phyloP scores from a whole-genome alignment of 2,797 vertebrate genomes.

The Siniperca scherzeri region DNA sequence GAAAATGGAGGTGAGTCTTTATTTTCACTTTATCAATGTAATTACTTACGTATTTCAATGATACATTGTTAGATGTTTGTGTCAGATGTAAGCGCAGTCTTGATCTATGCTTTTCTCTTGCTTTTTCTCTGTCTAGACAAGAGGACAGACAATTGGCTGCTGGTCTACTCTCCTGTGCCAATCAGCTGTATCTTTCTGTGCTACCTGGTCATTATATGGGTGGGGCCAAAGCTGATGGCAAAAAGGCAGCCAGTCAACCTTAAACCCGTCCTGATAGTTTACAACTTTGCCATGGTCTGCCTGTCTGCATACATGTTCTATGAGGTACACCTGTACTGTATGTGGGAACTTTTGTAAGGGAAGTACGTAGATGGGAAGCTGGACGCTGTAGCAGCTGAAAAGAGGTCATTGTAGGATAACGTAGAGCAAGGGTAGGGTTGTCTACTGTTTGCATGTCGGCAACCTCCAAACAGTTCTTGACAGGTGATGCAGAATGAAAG shows the following conservation, averaged over 20 bases:
- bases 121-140: conserved; percentile 74
- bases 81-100: neutral
- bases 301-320: conserved; percentile 85
- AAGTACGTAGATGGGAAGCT: neutral
- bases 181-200: conserved; percentile 75
- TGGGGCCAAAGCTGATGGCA: conserved; percentile 73
- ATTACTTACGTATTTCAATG: neutral
- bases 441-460: neutral
- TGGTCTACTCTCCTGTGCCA: conserved; percentile 81
- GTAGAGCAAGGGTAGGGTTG: neutral
- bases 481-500: too few species aligned
- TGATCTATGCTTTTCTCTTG: neutral
- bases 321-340: conserved; percentile 76
- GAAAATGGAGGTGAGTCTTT: conserved; percentile 78
- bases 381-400: neutral
- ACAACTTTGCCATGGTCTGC: conserved; percentile 82
- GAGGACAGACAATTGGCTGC: conserved; percentile 82
- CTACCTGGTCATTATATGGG: conserved; percentile 79
- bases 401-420: neutral
- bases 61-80: neutral
- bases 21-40: neutral
- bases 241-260: conserved; percentile 70
- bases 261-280: conserved; percentile 73
- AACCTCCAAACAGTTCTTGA: neutral
- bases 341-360: neutral